These are phyloP conservation scores for Uloborus plumipes DNA, from an alignment of 2,888 invertebrate species.

Conservation along the genomic window DNA sequence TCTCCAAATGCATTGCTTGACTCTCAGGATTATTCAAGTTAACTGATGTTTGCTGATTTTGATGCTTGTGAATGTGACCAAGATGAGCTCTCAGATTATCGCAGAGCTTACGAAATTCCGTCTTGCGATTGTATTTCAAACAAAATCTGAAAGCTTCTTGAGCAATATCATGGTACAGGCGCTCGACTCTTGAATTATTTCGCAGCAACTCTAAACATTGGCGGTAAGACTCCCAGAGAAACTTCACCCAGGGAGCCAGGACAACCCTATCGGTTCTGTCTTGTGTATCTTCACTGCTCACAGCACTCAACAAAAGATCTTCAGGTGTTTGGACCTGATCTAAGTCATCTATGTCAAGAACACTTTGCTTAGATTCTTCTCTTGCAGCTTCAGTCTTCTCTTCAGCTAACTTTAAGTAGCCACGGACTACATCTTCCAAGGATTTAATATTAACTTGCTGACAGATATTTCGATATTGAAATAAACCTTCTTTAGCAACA, in stretches of 20 bases:
- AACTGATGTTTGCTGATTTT: constrained; percentile 83
- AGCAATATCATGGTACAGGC: constrained; percentile 97
- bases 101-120: constrained; percentile 97
- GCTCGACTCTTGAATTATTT: constrained; percentile 96
- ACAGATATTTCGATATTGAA: constrained; percentile 99
- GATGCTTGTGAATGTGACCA: constrained; percentile 94
- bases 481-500: constrained; percentile 98
- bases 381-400: constrained; percentile 94
- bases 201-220: constrained; percentile 96
- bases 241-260: constrained; percentile 98
- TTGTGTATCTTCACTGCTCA: constrained; percentile 98
- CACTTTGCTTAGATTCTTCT: constrained; percentile 92
- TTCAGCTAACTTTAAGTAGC: constrained; percentile 95
- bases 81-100: constrained; percentile 92
- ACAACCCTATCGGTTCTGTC: constrained; percentile 95
- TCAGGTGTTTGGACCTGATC: constrained; percentile 84
- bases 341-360: constrained; percentile 96
- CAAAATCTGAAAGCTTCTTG: constrained; percentile 96
- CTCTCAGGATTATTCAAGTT: constrained; percentile 91
- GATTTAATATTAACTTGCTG: constrained; percentile 97
- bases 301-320: constrained; percentile 79
- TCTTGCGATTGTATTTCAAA: constrained; percentile 95
- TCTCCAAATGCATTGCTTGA: constrained; percentile 96
- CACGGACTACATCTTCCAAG: constrained; percentile 95
- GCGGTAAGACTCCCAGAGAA: constrained; percentile 99